Base-by-base conservation (phyloP, 2,888 invertebrate genomes). In the Globia sparganii region DNA sequence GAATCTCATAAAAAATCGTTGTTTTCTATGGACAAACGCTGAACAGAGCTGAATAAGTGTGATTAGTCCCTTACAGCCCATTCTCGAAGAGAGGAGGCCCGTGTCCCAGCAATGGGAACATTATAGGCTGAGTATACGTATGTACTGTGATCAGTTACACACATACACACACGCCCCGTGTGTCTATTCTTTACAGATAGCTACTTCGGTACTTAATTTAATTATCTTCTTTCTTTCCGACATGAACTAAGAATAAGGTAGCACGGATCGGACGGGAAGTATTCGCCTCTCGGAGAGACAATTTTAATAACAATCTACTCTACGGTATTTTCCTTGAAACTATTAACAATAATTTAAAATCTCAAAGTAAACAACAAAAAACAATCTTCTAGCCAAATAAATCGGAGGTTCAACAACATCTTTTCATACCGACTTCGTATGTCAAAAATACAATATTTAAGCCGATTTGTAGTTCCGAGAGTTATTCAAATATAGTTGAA, bases 401-500 rank as follows among this genome's bases (percentile, higher is more conserved):
- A 77, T 67, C 64, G 61, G 46, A 70, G 64, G 64, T 53, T 70
- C 71, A 74, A 81, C 31, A 81, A 75, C 75, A 77, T 66, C 77
- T 43, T 78, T 83, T 83, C 73, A 79, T 68, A 61, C 53, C 13
- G 25, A 68, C 72, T 72, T 81, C 68, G 68, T 68, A 74, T 78
- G 80, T 79, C 76, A 83, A 87, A 84, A 80, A 75, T 61, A 78
- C 72, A 88, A 88, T 88, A 83, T 88, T 88, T 85, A 86, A 83
- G 28, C 59, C 79, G 43, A 78, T 78, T 46, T 68, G 56, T 56
- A 67, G 65, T 64, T 59, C 43, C 34, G 69, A 69, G 72, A 73
- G 77, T 83, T 81, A 86, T 88, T 86, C 83, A 87, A 85, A 87
- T 81, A 80, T 66, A 77, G 77, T 79, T 81, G 77, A 83, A 80